Evolutionary conservation across 2,113 vertebrate species (phyloP), one percentile per base, ranked within the genome.

Genomic region (Epinephelus cyanopodus): DNA sequence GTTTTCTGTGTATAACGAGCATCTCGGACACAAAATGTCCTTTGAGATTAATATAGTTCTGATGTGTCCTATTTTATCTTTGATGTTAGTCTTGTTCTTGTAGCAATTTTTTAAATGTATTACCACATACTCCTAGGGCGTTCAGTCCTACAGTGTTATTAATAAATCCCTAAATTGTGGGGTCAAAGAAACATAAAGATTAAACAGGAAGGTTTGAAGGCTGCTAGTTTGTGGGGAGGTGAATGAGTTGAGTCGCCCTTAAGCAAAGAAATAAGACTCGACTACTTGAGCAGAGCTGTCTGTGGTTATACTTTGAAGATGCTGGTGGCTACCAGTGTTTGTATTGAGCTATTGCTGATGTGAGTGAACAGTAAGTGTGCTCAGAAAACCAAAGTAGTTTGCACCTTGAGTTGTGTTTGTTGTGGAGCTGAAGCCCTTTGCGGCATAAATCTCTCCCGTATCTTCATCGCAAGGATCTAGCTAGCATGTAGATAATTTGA

Each of bases 401-500:
- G 1, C 17, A 15, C 42, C 42, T 11, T 11, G 42, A 60, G 64
- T 9, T 39, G 13, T 7, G 37, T 66, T 9, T 37, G 5, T 4
- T 27, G 21, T 50, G 9, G 0, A 68, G 6, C 65, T 19, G 11
- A 42, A 56, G 37, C 63, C 37, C 42, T 86, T 60, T 13, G 27
- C 19, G 19, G 25, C 62, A 63, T 68, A n/a, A 63, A 68, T 73
- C 52, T 62, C 52, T 5, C 10, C 42, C 6, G 0, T 47, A 29
- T 79, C 70, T 58, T 42, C n/a, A 45, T 14, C 21, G 29, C 65
- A 53, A 37, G 5, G 62, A 65, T 53, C 56, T 62, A 8, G 12
- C 37, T 8, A 65, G 56, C 52, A 73, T 74, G 23, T 39, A 15
- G 33, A 66, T 87, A 77, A 86, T 82, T 66, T 17, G n/a, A 74